These are phyloP conservation scores for Escarpia spicata DNA, from an alignment of 2,888 invertebrate species.

Conservation along the genomic window DNA sequence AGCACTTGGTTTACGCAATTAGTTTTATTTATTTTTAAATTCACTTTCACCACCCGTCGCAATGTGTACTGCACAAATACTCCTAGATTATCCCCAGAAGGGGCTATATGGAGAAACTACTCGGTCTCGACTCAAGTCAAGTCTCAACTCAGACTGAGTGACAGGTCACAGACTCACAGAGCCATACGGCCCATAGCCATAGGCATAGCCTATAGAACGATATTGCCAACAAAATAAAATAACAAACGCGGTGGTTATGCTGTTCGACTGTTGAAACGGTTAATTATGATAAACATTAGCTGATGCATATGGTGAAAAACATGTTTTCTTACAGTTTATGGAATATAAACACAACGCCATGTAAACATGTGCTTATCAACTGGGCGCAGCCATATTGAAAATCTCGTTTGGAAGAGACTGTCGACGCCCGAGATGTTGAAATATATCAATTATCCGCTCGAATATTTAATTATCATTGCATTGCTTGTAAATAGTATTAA, in stretches of 20 bases:
- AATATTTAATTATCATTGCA: background rate
- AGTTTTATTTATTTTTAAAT: too few species aligned
- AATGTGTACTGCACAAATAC: too few species aligned
- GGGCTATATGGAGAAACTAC: too few species aligned
- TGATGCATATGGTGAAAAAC: background rate
- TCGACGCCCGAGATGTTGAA: slow-evolving; percentile 10
- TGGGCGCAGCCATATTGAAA: slow-evolving; percentile 4
- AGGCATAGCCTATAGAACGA: background rate
- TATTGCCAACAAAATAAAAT: background rate
- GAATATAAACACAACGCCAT: background rate
- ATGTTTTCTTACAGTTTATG: background rate
- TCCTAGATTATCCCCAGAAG: too few species aligned
- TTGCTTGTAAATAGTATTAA: background rate
- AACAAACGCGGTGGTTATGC: background rate
- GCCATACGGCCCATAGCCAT: too few species aligned
- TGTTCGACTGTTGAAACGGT: background rate
- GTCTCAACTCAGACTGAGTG: too few species aligned
- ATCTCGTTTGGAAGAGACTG: background rate
- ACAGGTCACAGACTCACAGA: too few species aligned
- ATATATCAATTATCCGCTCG: background rate
- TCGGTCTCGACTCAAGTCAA: too few species aligned
- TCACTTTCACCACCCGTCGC: too few species aligned
- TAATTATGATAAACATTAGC: background rate
- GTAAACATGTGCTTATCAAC: background rate
- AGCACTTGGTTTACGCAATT: too few species aligned